phyloP scores from a whole-genome alignment of 2,888 invertebrate genomes.

The Lucinisca nassula region DNA sequence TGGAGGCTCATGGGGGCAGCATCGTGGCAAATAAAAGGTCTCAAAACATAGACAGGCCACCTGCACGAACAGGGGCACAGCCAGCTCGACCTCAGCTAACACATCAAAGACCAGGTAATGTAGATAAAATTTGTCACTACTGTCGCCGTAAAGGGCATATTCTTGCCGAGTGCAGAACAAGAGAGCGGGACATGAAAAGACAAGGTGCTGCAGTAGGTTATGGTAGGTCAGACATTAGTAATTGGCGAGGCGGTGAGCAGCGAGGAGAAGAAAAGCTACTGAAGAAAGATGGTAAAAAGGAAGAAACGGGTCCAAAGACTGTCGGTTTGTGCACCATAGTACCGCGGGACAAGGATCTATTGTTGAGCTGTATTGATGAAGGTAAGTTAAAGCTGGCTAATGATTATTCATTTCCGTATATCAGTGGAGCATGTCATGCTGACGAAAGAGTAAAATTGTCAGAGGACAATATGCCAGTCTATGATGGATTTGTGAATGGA shows the following conservation, averaged over 20 bases:
- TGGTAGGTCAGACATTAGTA: not conserved
- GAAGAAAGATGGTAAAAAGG: not conserved
- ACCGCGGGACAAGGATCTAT: not conserved
- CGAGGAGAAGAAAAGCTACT: not conserved
- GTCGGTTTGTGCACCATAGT: not conserved
- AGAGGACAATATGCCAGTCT: constrained; percentile 5
- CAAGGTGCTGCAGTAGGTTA: not conserved
- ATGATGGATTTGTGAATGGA: constrained; percentile 19
- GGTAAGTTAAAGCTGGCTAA: not conserved
- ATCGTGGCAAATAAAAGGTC: not conserved
- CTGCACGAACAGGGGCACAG: not conserved
- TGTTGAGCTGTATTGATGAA: not conserved
- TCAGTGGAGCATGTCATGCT: not conserved
- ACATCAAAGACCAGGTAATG: not conserved
- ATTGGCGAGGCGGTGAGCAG: not conserved
- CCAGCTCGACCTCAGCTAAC: not conserved
- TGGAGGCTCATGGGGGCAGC: constrained; percentile 32
- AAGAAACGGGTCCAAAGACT: not conserved
- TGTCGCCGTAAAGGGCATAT: not conserved
- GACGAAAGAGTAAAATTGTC: not conserved
- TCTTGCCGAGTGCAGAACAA: not conserved
- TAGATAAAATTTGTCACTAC: not conserved
- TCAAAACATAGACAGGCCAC: not conserved
- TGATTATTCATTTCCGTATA: not conserved
- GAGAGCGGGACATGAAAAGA: not conserved